Conservation (phyloP, 2,797 vertebrate genomes). For the Macropodus opercularis region DNA sequence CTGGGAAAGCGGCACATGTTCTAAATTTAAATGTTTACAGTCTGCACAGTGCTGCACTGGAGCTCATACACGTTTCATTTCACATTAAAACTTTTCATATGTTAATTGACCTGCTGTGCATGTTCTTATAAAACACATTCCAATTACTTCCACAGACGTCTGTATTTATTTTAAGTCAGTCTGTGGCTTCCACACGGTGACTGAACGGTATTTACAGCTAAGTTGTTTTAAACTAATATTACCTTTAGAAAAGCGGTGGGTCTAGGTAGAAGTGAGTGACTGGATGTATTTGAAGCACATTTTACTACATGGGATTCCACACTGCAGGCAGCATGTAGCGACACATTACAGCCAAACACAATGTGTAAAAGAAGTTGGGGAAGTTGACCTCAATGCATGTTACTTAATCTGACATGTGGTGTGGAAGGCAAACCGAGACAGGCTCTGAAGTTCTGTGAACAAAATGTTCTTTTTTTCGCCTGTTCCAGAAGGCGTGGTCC, state of each 20-base stretch:
- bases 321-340: slow-evolving; percentile 3
- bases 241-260: fast-evolving
- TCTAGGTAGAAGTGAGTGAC: too few species aligned
- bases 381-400: slow-evolving; percentile 65
- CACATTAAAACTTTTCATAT: too few species aligned
- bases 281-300: too few species aligned
- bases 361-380: slow-evolving; percentile 55
- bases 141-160: too few species aligned
- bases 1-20: neutral
- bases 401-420: slow-evolving; percentile 74
- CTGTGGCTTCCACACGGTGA: too few species aligned
- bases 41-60: too few species aligned
- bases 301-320: slow-evolving; percentile 3
- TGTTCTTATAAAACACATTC: too few species aligned
- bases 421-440: slow-evolving; percentile 67
- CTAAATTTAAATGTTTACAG: slow-evolving; percentile 1
- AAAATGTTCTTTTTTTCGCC: slow-evolving; percentile 78
- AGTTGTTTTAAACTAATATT: too few species aligned
- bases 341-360: slow-evolving; percentile 22
- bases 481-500: slow-evolving; percentile 70
- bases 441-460: slow-evolving; percentile 75
- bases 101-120: too few species aligned
- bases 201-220: too few species aligned
- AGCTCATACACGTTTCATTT: too few species aligned
- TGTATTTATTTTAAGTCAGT: too few species aligned